phyloP scores from a whole-genome alignment of 2,888 invertebrate genomes.

The Andrena dorsata region DNA sequence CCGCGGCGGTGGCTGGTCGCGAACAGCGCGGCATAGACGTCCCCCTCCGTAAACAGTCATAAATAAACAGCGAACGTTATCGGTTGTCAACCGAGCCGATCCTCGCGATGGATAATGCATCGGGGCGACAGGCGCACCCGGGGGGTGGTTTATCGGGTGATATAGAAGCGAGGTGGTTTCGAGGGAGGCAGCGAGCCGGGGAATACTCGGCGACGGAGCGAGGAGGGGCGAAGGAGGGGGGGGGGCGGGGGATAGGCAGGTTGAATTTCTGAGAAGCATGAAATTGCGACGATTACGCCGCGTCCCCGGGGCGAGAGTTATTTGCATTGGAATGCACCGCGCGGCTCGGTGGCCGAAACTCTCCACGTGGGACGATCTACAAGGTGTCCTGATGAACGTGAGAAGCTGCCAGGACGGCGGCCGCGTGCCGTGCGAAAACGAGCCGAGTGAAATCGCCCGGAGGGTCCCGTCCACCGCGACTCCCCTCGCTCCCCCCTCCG shows the following conservation, averaged over 20 bases:
- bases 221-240: conserved; percentile 27
- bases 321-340: conserved; percentile 84
- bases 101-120: conserved; percentile 8
- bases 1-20: conserved; percentile 36
- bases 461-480: conserved; percentile 10
- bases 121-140: conserved; percentile 2
- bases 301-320: conserved; percentile 79
- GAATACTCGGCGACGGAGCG: neutral
- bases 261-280: conserved; percentile 83
- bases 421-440: conserved; percentile 67
- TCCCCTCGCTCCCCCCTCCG: neutral
- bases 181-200: neutral
- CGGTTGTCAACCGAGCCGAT: conserved; percentile 29
- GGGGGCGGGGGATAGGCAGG: conserved; percentile 48
- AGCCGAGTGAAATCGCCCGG: conserved; percentile 52
- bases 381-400: conserved; percentile 79
- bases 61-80: conserved; percentile 42
- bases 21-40: conserved; percentile 2
- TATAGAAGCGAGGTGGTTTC: conserved; percentile 6
- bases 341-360: conserved; percentile 80
- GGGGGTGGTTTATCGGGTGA: conserved; percentile 34
- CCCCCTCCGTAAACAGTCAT: conserved; percentile 12
- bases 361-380: conserved; percentile 77
- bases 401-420: conserved; percentile 69
- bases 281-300: conserved; percentile 83